Base-by-base conservation (phyloP, 2,888 invertebrate genomes). In the Clistopyga incitator region DNA sequence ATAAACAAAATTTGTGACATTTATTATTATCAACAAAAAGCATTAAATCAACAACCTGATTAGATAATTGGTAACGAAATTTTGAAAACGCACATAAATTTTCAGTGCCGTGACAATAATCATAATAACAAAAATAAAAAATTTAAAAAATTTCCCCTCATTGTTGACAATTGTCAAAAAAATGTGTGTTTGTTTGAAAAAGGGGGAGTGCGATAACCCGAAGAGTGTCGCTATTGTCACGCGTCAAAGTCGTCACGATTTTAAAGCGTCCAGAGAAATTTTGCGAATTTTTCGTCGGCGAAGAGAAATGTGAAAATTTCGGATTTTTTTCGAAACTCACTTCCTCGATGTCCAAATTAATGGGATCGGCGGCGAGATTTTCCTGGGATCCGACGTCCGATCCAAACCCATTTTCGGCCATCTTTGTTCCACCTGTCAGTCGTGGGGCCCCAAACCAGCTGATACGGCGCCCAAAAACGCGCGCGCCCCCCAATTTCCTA, bases 301-400 rank as follows among this genome's bases (percentile, higher is more conserved):
- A 50, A 15, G 15, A 15, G 3, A 6, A 25, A n/a, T 42, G 10
- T 15, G 23, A 47, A 47, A 47, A 25, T 15, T 6, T 25, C 20
- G 23, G 23, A 65, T 34, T 1, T 3, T 59, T 13, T 2, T 8
- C 1, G n/a, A 3, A 23, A 8, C 25, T n/a, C 93, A 96, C 96
- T 94, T 96, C 96, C 91, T 96, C 96, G 85, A 96, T 95, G 92
- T 96, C 96, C 87, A 96, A 93, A 91, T 95, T 95, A 84, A 95
- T 89, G 2, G 94, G 93, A 84, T 94, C 94, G 20, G 93, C 92
- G 81, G 94, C 94, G 85, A 96, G 94, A 92, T 96, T 96, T 89
- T 95, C 96, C 76, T 95, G 95, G 67, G 96, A 96, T 87, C 96
- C 96, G 83, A 95, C 94, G 91, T 96, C 96, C 52, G 95, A 95